phyloP scores from a whole-genome alignment of 2,888 invertebrate species.

The Meta bourneti region DNA sequence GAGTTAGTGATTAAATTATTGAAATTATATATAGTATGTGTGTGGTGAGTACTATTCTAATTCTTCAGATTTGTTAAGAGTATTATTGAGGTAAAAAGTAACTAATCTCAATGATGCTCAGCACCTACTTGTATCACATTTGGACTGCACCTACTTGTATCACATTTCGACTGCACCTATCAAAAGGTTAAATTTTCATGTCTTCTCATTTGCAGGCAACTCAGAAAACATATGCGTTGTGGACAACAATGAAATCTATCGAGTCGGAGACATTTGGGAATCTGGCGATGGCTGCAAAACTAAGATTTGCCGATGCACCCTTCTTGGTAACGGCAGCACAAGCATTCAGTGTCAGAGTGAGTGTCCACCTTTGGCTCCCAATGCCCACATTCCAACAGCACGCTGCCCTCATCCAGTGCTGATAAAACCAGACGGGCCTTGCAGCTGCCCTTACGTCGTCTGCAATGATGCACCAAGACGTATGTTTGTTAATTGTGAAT shows the following conservation, averaged over 20 bases:
- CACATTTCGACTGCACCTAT: no score
- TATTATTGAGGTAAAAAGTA: no score
- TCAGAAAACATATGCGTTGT: constrained; percentile 60
- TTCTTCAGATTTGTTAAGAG: no score
- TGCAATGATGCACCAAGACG: constrained; percentile 74
- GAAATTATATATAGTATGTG: no score
- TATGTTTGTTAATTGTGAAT: constrained; percentile 5
- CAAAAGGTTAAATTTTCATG: no score
- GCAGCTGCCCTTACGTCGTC: constrained; percentile 77
- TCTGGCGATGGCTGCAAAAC: constrained; percentile 78
- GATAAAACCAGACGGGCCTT: constrained; percentile 78
- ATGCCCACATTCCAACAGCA: constrained; percentile 77
- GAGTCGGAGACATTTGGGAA: constrained; percentile 78
- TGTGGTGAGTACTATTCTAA: no score
- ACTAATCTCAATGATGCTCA: no score
- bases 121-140: no score
- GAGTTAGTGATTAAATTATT: no score
- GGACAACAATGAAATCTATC: constrained; percentile 67
- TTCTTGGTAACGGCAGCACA: constrained; percentile 77
- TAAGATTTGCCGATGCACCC: constrained; percentile 78
- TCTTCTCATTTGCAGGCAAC: constrained; percentile 10
- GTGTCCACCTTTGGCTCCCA: constrained; percentile 78
- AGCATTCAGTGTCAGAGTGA: constrained; percentile 78
- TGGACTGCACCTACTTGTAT: no score
- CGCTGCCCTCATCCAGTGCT: constrained; percentile 78